phyloP scores from a whole-genome alignment of 2,797 vertebrate species.

The Lophius americanus region DNA sequence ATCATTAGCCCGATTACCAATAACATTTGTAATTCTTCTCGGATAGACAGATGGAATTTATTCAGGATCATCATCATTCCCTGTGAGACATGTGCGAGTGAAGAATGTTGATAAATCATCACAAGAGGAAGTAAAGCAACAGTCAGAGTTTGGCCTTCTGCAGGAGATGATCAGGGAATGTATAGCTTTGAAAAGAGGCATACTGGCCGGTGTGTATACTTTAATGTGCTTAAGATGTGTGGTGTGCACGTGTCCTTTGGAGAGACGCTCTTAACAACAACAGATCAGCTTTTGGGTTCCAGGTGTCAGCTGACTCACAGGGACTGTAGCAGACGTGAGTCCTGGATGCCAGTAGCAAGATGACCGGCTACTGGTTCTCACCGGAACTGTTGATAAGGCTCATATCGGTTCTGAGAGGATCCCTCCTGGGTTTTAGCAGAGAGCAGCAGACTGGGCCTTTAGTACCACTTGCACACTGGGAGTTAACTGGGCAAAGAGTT shows the following conservation, averaged over 20 bases:
- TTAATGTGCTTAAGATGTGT: slow-evolving; percentile 18
- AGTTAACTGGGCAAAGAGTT: neutral
- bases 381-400: neutral
- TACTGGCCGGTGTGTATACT: slow-evolving; percentile 11
- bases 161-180: slow-evolving; percentile 33
- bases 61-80: slow-evolving; percentile 30
- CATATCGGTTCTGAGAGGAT: too few relatives aligned
- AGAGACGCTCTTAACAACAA: slow-evolving; percentile 11
- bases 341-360: slow-evolving; percentile 29
- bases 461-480: too few relatives aligned
- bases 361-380: slow-evolving; percentile 41
- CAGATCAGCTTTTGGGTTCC: slow-evolving; percentile 18
- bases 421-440: too few relatives aligned
- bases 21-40: slow-evolving; percentile 46
- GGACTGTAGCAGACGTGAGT: slow-evolving; percentile 18
- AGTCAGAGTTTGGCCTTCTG: slow-evolving; percentile 10
- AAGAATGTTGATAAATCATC: slow-evolving; percentile 16
- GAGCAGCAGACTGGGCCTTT: too few relatives aligned
- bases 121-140: slow-evolving; percentile 27
- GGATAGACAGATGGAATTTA: slow-evolving; percentile 49
- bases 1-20: slow-evolving; percentile 57
- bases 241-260: slow-evolving; percentile 13
- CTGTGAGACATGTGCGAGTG: slow-evolving; percentile 15
- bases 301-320: slow-evolving; percentile 32
- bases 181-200: slow-evolving; percentile 11